A percentile compares a stretch with the other conserved stretches of the same genome.
Conservation (phyloP, 2,888 invertebrate genomes). For the Stenodema calcarata region DNA sequence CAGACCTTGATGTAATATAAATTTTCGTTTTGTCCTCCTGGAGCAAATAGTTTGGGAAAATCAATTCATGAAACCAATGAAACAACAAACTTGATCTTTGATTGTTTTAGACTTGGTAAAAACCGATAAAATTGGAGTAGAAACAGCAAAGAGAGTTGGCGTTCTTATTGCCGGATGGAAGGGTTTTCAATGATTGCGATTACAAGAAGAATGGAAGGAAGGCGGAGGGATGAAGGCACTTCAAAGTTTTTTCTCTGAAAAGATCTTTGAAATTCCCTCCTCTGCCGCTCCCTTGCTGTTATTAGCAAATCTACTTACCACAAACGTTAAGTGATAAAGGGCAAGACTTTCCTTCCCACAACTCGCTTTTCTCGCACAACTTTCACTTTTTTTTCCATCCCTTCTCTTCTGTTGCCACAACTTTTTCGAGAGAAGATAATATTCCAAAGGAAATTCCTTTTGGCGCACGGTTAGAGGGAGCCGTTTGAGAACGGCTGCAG, state of each 20-base stretch:
- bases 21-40: no score
- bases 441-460: not conserved
- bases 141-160: not conserved
- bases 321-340: conserved; percentile 29
- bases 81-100: no score
- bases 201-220: not conserved
- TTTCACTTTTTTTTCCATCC: not conserved
- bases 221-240: not conserved
- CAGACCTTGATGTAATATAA: no score
- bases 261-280: not conserved
- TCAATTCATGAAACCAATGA: no score
- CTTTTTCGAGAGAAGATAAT: not conserved
- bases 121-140: no score
- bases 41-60: no score
- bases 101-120: no score
- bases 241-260: not conserved
- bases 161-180: not conserved
- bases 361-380: not conserved
- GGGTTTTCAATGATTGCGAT: not conserved
- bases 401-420: not conserved
- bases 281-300: not conserved
- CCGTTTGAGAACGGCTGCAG: not conserved
- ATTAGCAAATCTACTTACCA: conserved; percentile 26
- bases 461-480: not conserved
- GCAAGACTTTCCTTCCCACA: not conserved